Evolutionary conservation across 2,113 vertebrate genomes (phyloP).

Genomic region (Anolis sagrei): DNA sequence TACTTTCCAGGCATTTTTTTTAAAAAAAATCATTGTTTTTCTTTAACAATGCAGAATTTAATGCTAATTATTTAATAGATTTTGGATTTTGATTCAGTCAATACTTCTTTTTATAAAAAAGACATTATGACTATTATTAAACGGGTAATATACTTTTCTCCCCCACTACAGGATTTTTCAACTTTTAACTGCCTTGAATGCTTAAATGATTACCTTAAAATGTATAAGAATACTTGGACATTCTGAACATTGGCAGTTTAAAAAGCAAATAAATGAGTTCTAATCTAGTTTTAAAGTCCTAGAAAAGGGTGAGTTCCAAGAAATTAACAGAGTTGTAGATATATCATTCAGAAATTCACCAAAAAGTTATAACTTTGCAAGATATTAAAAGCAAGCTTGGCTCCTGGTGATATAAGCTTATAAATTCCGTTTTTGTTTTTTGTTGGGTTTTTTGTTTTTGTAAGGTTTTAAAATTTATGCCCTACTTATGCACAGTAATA

Average conservation of each 20-base stretch:
- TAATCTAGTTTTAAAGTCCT: conserved; percentile 63
- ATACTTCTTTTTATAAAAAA: background rate
- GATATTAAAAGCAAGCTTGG: conserved; percentile 43
- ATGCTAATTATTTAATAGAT: background rate
- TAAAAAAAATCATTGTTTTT: no score
- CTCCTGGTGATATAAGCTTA: conserved; percentile 12
- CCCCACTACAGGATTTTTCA: background rate
- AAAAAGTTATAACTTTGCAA: conserved; percentile 46
- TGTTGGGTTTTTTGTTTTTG: no score
- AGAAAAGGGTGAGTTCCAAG: conserved; percentile 61
- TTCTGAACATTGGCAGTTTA: conserved; percentile 46
- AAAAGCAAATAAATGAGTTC: conserved; percentile 68
- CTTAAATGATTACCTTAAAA: conserved; percentile 55
- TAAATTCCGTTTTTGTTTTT: no score
- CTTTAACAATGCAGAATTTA: conserved; percentile 1
- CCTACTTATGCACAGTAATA: background rate
- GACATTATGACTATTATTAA: background rate
- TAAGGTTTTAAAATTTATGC: conserved; percentile 25
- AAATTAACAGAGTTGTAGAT: conserved; percentile 50
- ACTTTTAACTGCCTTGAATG: conserved; percentile 45
- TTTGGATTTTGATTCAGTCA: conserved; percentile 3
- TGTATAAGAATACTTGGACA: conserved; percentile 47
- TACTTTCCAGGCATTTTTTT: no score
- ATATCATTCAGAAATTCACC: conserved; percentile 52
- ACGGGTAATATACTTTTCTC: conserved; percentile 23